Conservation (phyloP, 2,888 invertebrate genomes). For the Archips crataeganus region DNA sequence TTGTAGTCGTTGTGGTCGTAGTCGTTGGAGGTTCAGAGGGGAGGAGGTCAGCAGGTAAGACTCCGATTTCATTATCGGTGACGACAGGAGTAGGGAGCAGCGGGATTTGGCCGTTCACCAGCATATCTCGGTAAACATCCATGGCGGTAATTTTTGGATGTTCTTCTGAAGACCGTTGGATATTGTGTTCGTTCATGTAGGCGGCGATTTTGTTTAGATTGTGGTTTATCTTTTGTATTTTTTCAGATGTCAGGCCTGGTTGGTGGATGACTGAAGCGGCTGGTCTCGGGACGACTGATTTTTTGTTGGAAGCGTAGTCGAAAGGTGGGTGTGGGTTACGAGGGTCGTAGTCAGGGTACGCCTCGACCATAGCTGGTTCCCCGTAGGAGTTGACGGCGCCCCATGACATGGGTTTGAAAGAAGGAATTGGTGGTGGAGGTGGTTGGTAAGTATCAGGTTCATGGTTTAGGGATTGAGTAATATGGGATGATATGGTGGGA, state of each 20-base stretch:
- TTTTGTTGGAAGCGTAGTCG: slow-evolving; percentile 67
- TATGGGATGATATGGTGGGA: slow-evolving; percentile 44
- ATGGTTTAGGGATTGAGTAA: slow-evolving; percentile 36
- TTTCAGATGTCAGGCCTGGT: slow-evolving; percentile 68
- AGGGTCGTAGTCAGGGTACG: slow-evolving; percentile 70
- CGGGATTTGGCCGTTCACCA: slow-evolving; percentile 64
- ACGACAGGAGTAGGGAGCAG: slow-evolving; percentile 73
- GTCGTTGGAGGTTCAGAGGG: slow-evolving; percentile 49
- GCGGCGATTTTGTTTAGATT: slow-evolving; percentile 71
- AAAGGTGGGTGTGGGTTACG: slow-evolving; percentile 62
- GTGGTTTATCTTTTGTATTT: slow-evolving; percentile 74
- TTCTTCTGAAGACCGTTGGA: slow-evolving; percentile 72
- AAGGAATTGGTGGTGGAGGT: slow-evolving; percentile 65
- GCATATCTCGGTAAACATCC: slow-evolving; percentile 62
- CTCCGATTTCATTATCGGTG: slow-evolving; percentile 76
- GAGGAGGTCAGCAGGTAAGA: slow-evolving; percentile 73
- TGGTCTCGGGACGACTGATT: slow-evolving; percentile 53
- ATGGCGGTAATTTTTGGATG: slow-evolving; percentile 63
- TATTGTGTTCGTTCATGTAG: slow-evolving; percentile 60
- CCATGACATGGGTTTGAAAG: slow-evolving; percentile 74
- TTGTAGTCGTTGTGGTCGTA: slow-evolving; percentile 50
- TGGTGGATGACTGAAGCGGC: slow-evolving; percentile 50
- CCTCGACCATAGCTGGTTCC: slow-evolving; percentile 70
- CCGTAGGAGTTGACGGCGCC: slow-evolving; percentile 78
- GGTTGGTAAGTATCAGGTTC: slow-evolving; percentile 58